A percentile compares a stretch with the other conserved stretches of the same genome.
These are phyloP conservation scores for Stenchaetothrips biformis DNA, from an alignment of 2,888 invertebrate genomes.

Conservation along the genomic window DNA sequence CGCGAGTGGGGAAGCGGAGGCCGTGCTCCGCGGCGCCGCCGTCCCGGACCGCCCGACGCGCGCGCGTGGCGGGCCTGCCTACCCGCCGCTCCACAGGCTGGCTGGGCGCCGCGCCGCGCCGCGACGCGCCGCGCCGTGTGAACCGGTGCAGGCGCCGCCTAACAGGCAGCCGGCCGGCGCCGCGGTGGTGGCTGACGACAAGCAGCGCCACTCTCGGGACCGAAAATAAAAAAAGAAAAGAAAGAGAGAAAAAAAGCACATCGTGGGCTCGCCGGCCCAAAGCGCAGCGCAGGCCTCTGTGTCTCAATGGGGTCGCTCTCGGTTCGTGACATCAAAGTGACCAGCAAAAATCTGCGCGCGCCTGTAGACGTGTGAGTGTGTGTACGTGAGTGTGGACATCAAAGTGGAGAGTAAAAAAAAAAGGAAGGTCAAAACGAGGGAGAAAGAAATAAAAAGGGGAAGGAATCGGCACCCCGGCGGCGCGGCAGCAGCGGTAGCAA, in stretches of 20 bases:
- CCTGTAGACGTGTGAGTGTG: background rate
- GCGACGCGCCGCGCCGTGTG: background rate
- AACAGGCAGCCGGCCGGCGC: background rate
- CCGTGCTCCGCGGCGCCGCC: no score
- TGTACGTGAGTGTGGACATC: constrained; percentile 4
- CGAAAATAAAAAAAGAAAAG: background rate
- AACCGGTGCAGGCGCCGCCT: background rate
- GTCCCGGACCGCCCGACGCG: no score
- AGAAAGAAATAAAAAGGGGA: background rate
- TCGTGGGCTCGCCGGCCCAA: no score
- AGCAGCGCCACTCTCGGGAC: background rate
- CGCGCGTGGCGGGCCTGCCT: no score
- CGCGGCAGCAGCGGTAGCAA: no score
- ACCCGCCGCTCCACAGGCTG: no score
- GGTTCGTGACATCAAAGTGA: constrained; percentile 13
- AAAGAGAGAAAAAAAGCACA: background rate
- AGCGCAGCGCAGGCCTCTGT: background rate
- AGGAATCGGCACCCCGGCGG: no score
- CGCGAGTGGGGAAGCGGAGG: background rate
- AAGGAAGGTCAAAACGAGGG: background rate
- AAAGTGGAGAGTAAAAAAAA: background rate
- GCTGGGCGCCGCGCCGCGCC: background rate
- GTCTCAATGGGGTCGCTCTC: constrained; percentile 1
- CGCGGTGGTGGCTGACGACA: background rate
- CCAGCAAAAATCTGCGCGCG: constrained; percentile 18